phyloP scores from a whole-genome alignment of 2,113 vertebrate species.

The Alligator mississippiensis region DNA sequence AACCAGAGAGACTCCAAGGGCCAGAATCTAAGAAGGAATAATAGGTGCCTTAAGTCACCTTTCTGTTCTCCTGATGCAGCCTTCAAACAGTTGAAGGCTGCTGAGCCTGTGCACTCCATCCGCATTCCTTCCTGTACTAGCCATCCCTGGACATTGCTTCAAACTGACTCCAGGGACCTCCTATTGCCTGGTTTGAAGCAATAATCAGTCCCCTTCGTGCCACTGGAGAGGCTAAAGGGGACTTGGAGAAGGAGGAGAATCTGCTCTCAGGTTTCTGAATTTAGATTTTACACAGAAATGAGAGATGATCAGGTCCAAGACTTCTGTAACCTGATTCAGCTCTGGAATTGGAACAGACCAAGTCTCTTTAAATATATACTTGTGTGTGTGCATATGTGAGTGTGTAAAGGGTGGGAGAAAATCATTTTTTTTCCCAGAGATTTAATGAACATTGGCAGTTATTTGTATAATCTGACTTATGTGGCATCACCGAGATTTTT shows the following conservation, averaged over 20 bases:
- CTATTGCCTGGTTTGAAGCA: conserved; percentile 2
- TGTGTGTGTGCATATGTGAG: neutral
- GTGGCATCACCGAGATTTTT: conserved; percentile 72
- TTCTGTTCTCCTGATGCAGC: neutral
- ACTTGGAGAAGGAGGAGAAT: neutral
- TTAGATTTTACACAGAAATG: neutral
- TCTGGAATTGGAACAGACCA: neutral
- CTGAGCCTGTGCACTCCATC: neutral
- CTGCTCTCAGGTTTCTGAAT: neutral
- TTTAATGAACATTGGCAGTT: conserved; percentile 76
- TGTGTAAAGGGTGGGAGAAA: conserved; percentile 44
- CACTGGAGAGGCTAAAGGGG: neutral
- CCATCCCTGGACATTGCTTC: neutral
- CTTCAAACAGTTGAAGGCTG: neutral
- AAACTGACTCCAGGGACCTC: neutral
- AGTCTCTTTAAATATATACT: conserved; percentile 21
- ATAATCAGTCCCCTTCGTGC: neutral
- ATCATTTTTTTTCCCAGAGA: conserved; percentile 54
- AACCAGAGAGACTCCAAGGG: neutral
- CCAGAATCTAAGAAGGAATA: neutral
- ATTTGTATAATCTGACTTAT: conserved; percentile 79
- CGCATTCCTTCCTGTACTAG: neutral
- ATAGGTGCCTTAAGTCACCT: neutral
- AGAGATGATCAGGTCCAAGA: neutral
- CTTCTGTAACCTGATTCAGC: neutral